Percentiles rank a stretch among this genome's conserved stretches.
Evolutionary conservation across 2,113 vertebrate species (phyloP).

Genomic region (Hylia prasina): DNA sequence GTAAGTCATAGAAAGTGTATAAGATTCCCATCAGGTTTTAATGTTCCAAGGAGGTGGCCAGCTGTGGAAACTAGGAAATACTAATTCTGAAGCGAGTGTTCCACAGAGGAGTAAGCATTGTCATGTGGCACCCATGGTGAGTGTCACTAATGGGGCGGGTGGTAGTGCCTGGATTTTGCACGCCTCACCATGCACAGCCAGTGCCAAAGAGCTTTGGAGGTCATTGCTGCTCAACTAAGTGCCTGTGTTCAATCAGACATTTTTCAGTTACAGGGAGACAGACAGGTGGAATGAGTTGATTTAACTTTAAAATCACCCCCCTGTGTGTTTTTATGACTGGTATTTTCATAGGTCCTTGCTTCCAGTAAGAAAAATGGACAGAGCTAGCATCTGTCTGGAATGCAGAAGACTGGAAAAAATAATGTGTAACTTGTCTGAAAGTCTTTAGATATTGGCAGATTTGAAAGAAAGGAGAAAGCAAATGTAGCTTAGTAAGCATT

Average conservation of each 20-base stretch:
- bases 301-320: not conserved
- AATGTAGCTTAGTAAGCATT: not conserved
- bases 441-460: not conserved
- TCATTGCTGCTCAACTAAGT: not conserved
- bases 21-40: not conserved
- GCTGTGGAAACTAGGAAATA: not conserved
- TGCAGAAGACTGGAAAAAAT: not conserved
- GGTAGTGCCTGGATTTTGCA: not conserved
- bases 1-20: not conserved
- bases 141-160: too few relatives aligned
- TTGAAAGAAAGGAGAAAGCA: not conserved
- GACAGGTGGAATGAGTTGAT: not conserved
- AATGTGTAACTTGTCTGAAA: not conserved
- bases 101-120: not conserved
- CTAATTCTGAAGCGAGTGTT: not conserved
- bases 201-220: not conserved
- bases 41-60: not conserved
- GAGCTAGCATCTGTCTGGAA: not conserved
- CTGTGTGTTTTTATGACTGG: not conserved
- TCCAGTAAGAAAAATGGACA: not conserved
- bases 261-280: not conserved
- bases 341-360: not conserved
- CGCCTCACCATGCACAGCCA: rapidly evolving
- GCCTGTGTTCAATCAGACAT: not conserved
- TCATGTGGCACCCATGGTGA: rapidly evolving